A percentile compares a stretch with the other conserved stretches of the same genome.
These are phyloP conservation scores for Capitella teleta DNA, from an alignment of 1,140 invertebrate species.

Conservation along the genomic window DNA sequence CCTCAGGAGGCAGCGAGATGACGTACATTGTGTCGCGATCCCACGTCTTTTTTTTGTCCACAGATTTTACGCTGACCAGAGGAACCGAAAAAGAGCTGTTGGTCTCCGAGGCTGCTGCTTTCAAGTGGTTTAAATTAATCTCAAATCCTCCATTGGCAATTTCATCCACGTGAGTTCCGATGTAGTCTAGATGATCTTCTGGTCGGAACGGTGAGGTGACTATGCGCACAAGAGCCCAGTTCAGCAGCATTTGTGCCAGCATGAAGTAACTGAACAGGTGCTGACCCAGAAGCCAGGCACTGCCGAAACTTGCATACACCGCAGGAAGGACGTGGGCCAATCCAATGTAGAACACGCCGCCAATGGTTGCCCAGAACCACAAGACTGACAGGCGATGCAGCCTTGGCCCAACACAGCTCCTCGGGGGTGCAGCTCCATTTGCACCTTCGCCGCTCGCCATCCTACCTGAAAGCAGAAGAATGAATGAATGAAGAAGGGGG, in stretches of 20 bases:
- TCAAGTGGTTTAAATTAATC: constrained; percentile 10
- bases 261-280: constrained; percentile 3
- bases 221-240: constrained; percentile 10
- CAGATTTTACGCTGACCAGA: background rate
- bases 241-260: constrained; percentile 2
- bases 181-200: background rate
- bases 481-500: no score
- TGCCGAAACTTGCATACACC: constrained; percentile 1
- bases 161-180: background rate
- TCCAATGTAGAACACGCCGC: constrained; percentile 3
- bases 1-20: constrained; percentile 2
- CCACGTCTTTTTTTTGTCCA: background rate
- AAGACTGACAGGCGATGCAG: constrained; percentile 7
- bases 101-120: background rate
- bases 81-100: constrained; percentile 1
- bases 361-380: constrained; percentile 14
- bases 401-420: no score
- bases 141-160: constrained; percentile 6
- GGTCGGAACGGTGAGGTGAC: constrained; percentile 4
- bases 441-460: no score
- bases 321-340: constrained; percentile 10
- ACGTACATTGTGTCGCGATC: constrained; percentile 8
- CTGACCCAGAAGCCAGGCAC: background rate
- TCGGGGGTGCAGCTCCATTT: no score
- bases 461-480: no score